Base-by-base conservation (phyloP, 2,797 vertebrate species). In the Calcarius lapponicus region DNA sequence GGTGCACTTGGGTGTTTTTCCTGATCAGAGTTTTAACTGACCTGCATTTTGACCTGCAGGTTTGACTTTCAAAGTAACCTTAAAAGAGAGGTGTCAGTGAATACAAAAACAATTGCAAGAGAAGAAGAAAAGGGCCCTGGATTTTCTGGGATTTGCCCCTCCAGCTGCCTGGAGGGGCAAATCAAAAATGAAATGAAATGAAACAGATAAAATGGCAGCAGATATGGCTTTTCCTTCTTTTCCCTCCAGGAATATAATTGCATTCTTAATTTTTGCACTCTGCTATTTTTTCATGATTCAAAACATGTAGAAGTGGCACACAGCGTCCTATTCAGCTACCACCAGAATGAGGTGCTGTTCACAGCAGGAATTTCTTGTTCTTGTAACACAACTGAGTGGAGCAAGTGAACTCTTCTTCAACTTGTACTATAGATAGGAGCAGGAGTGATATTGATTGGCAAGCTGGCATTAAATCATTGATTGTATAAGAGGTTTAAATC, bases 271-370 rank as follows among this genome's bases (percentile, higher is more conserved):
- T 86, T 91, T 76, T 56, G 9, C 18, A 48, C 8, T 4, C 2
- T 24, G 18, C 6, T 53, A 34, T 32, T 36, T 82, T 80, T 74
- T 32, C 26, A 10, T 43, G 3, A 22, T 80, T 80, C 24, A 76
- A 22, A 83, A 45, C 21, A 36, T 3, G 4, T 11, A 58, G 18
- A 90, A 84, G 28, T 19, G 22, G 16, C 48, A 73, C 20, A 6
- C 0, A 0, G 34, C 47, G 13, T 19, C 32, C n/a, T 2, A 0
- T 53, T 42, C 56, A 40, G 25, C 26, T 45, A 13, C 42, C 16
- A 48, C 56, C 17, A 56, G 36, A 32, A 25, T 0, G 2, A 81
- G n/a, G n/a, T 61, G 38, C 17, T 78, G 18, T 11, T 89, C 47
- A 18, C 17, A 62, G 7, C 10, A 50, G 43, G 34, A 54, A 34